Evolutionary conservation across 2,888 invertebrate genomes (phyloP).

Genomic region (Zygothrica quintamaculata): DNA sequence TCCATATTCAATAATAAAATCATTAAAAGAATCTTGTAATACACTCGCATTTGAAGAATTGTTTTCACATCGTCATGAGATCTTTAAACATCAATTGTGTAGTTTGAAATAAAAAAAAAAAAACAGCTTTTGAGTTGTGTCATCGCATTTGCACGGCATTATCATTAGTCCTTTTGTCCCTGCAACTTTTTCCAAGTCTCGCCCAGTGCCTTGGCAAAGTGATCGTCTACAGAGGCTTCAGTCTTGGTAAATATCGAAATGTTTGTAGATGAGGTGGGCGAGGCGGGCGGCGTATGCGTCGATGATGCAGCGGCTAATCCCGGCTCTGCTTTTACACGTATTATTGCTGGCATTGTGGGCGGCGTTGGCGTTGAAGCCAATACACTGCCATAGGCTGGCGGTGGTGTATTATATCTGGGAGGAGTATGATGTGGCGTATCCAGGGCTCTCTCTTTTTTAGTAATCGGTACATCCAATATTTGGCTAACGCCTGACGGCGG

Average conservation of each 20-base stretch:
- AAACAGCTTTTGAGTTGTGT: constrained; percentile 72
- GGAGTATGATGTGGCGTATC: constrained; percentile 67
- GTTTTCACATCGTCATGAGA: constrained; percentile 75
- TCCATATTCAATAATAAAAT: constrained; percentile 68
- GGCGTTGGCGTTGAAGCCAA: constrained; percentile 51
- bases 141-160: constrained; percentile 20
- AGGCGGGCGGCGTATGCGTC: constrained; percentile 76
- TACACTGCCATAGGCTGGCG: constrained; percentile 61
- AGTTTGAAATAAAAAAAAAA: constrained; percentile 71
- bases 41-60: constrained; percentile 76
- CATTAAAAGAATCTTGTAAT: constrained; percentile 76
- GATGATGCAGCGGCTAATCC: constrained; percentile 76
- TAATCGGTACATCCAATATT: constrained; percentile 44
- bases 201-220: constrained; percentile 94
- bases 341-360: constrained; percentile 74
- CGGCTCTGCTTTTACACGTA: constrained; percentile 82
- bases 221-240: constrained; percentile 91
- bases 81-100: constrained; percentile 73
- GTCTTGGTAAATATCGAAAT: constrained; percentile 74
- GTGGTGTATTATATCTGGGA: constrained; percentile 67
- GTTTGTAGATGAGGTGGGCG: constrained; percentile 74
- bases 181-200: constrained; percentile 93
- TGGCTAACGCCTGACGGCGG: constrained; percentile 50
- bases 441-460: constrained; percentile 54
- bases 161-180: constrained; percentile 85